These are phyloP conservation scores for Seriola quinqueradiata DNA, from an alignment of 2,113 vertebrate species.

Conservation along the genomic window DNA sequence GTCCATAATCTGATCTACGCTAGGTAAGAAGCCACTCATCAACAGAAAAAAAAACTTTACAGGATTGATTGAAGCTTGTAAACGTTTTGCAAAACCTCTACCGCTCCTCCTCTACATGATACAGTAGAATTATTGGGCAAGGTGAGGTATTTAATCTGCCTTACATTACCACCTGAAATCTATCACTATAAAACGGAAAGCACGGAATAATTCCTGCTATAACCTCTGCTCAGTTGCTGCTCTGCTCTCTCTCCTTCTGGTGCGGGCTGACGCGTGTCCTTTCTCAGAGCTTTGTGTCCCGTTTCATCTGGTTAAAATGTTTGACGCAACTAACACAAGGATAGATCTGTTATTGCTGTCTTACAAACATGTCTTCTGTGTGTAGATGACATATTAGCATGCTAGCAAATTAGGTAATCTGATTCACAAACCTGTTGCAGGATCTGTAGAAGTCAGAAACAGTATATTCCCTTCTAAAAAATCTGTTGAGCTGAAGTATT, in stretches of 20 bases:
- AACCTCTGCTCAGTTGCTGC: background rate
- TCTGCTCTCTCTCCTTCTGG: background rate
- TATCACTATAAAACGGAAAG: background rate
- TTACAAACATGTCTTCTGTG: background rate
- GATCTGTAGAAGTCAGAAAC: background rate
- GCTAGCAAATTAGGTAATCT: background rate
- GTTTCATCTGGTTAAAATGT: background rate
- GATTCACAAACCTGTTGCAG: background rate
- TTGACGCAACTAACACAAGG: background rate
- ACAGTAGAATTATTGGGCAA: background rate
- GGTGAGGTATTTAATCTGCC: background rate
- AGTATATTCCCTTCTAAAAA: background rate
- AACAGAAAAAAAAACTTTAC: background rate
- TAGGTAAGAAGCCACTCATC: background rate
- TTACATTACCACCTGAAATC: slow-evolving; percentile 1
- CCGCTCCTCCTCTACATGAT: background rate
- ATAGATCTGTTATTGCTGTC: background rate
- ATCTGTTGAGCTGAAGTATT: background rate
- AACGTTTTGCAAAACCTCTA: background rate
- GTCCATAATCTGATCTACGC: slow-evolving; percentile 5
- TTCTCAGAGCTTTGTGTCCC: background rate
- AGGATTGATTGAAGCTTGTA: slow-evolving; percentile 2
- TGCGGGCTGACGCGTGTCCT: background rate
- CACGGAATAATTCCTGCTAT: background rate
- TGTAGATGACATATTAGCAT: background rate